phyloP scores from a whole-genome alignment of 2,797 vertebrate genomes.

The Chelonia mydas region DNA sequence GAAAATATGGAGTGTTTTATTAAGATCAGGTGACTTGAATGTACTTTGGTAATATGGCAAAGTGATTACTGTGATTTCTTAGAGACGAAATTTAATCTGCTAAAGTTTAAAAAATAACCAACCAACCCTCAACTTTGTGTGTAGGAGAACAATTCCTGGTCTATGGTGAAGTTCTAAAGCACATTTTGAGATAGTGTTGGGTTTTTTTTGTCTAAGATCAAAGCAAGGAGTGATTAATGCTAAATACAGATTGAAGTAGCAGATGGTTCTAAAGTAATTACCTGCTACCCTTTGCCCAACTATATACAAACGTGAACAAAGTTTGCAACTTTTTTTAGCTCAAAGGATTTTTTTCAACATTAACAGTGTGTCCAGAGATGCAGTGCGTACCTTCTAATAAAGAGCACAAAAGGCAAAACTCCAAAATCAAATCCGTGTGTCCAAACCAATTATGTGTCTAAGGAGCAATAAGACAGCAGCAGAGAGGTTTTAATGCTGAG shows the following conservation, averaged over 20 bases:
- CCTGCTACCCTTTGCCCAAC: constrained; percentile 49
- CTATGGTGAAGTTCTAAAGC: constrained; percentile 35
- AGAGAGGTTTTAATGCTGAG: background rate
- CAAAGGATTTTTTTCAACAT: background rate
- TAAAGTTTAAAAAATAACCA: constrained; percentile 16
- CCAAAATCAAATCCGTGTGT: background rate
- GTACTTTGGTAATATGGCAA: constrained; percentile 33
- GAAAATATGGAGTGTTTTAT: constrained; percentile 63
- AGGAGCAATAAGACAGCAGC: background rate
- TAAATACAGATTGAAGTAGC: constrained; percentile 60
- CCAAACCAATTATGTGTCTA: background rate
- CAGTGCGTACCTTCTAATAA: background rate
- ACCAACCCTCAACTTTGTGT: background rate
- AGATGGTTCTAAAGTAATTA: constrained; percentile 65
- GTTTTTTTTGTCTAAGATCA: constrained; percentile 29
- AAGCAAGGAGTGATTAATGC: constrained; percentile 61
- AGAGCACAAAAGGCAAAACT: background rate
- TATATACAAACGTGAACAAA: constrained; percentile 36
- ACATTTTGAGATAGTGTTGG: background rate
- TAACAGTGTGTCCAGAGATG: background rate
- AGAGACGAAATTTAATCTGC: constrained; percentile 14
- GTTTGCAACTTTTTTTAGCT: background rate
- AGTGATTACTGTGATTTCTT: constrained; percentile 41
- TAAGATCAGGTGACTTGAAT: constrained; percentile 58
- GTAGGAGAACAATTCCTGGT: background rate